Percentiles rank a stretch among this genome's conserved stretches.
These are phyloP conservation scores for Microtus ochrogaster DNA, from an alignment of 2,113 vertebrate genomes.

Conservation along the genomic window DNA sequence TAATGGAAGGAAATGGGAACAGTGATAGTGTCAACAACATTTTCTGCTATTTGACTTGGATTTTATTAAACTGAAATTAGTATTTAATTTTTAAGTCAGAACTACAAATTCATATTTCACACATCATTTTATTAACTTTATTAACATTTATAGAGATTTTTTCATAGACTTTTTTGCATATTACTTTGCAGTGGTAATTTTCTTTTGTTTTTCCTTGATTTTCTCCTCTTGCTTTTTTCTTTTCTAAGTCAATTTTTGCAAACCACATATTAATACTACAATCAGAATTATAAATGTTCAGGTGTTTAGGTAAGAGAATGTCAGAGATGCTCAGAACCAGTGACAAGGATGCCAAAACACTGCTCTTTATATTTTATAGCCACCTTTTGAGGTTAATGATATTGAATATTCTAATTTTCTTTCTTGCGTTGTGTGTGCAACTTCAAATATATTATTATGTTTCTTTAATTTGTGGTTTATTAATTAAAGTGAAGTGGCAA, in stretches of 20 bases:
- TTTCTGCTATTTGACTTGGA: not conserved
- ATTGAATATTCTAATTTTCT: not conserved
- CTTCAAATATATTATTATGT: not conserved
- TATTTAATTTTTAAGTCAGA: not conserved
- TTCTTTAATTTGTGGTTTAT: not conserved
- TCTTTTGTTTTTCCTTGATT: not conserved
- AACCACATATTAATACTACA: not conserved
- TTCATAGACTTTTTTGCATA: not conserved
- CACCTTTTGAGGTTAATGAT: not conserved
- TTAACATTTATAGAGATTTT: not conserved
- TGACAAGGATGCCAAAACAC: not conserved
- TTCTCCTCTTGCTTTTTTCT: not conserved
- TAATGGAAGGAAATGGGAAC: not conserved
- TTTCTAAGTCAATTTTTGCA: not conserved
- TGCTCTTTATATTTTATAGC: not conserved
- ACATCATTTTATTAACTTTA: not conserved
- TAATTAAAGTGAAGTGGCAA: not conserved
- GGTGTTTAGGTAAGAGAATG: not conserved
- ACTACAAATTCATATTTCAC: not conserved
- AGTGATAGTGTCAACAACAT: not conserved
- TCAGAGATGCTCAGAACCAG: not conserved
- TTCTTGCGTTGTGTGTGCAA: not conserved
- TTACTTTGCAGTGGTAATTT: no score
- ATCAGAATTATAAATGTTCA: not conserved
- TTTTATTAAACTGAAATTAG: not conserved